A percentile compares a stretch with the other conserved stretches of the same genome.
phyloP scores from a whole-genome alignment of 2,888 invertebrate species.

The Eupsilia transversa region DNA sequence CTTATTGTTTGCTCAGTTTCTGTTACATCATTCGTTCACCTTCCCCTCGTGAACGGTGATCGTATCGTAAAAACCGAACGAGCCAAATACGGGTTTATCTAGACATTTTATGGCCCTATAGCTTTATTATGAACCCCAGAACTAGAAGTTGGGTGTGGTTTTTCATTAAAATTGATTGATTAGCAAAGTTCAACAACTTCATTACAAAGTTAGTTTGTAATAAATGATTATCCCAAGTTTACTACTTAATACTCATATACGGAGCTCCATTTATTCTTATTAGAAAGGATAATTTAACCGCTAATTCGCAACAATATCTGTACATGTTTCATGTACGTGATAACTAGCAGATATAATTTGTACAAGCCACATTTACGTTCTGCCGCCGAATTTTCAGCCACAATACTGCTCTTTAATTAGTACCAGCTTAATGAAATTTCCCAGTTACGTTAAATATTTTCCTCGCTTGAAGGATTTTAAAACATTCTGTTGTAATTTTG shows the following conservation, averaged over 20 bases:
- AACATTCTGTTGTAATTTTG: conserved; percentile 69
- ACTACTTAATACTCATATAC: conserved; percentile 53
- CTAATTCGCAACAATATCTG: conserved; percentile 48
- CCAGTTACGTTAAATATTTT: conserved; percentile 74
- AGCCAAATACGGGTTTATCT: conserved; percentile 48
- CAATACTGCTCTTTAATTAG: conserved; percentile 78
- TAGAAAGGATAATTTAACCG: conserved; percentile 36
- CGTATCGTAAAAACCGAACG: conserved; percentile 57
- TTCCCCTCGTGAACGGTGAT: conserved; percentile 49
- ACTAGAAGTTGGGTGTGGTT: conserved; percentile 51
- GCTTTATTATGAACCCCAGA: conserved; percentile 59
- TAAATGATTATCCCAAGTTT: conserved; percentile 53
- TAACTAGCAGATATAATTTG: conserved; percentile 68
- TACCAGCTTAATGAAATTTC: conserved; percentile 77
- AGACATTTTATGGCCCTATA: conserved; percentile 46
- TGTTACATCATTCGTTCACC: conserved; percentile 55
- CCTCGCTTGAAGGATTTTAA: conserved; percentile 71
- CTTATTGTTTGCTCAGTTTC: conserved; percentile 59
- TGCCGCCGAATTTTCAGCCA: conserved; percentile 65
- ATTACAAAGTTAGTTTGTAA: conserved; percentile 52
- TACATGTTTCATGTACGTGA: conserved; percentile 38
- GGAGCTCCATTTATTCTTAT: conserved; percentile 43
- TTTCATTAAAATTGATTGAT: conserved; percentile 68
- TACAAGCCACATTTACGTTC: conserved; percentile 66
- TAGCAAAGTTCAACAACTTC: conserved; percentile 58